Conservation (phyloP, 1,140 invertebrate genomes). For the Megalopta genalis region DNA sequence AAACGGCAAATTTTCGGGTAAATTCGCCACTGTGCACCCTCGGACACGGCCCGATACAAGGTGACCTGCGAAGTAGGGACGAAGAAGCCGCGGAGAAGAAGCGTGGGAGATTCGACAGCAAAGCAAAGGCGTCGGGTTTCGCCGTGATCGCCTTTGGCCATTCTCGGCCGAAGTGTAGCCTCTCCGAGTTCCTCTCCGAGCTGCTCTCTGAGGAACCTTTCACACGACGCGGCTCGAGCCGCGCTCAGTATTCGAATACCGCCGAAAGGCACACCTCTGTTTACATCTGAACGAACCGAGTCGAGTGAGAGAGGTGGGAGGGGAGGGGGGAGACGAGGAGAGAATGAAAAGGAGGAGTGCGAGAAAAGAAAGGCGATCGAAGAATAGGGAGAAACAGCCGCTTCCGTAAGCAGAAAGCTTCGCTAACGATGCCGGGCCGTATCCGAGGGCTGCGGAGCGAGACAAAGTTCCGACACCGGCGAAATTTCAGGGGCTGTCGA, state of each 20-base stretch:
- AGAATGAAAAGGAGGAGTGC: not conserved
- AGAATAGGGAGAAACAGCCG: not conserved
- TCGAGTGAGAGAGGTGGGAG: not conserved
- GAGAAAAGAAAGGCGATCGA: too few relatives aligned
- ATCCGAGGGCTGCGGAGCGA: not conserved
- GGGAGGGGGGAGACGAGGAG: not conserved
- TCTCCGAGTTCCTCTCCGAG: not conserved
- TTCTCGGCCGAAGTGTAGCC: not conserved
- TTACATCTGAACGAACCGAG: not conserved
- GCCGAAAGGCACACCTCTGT: conserved; percentile 1
- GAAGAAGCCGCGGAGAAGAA: not conserved
- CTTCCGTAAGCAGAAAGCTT: conserved; percentile 1
- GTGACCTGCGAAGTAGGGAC: too few relatives aligned
- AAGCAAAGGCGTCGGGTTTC: not conserved
- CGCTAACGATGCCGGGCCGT: not conserved
- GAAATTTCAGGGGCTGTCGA: too few relatives aligned
- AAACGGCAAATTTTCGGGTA: too few relatives aligned
- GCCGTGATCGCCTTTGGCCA: not conserved
- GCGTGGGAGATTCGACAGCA: not conserved
- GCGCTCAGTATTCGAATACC: not conserved
- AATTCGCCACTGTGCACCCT: too few relatives aligned
- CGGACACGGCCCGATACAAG: too few relatives aligned
- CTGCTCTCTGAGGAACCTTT: not conserved
- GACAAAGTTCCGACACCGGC: not conserved
- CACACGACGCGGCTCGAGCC: not conserved